phyloP scores from a whole-genome alignment of 2,797 vertebrate genomes.

The Apodemus agrarius region DNA sequence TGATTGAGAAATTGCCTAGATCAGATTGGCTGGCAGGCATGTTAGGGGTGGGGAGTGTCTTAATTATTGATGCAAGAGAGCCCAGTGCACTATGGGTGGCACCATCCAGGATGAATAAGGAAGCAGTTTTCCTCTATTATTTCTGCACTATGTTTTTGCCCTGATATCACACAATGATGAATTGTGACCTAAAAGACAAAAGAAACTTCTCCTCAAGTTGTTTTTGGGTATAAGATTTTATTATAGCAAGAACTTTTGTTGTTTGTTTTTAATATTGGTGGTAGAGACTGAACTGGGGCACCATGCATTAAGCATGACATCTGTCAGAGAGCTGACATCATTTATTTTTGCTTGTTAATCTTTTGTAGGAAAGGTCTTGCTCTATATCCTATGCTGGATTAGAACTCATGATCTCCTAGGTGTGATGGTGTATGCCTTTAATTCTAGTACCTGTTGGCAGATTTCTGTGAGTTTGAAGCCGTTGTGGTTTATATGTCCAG shows the following conservation, averaged over 20 bases:
- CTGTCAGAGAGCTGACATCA: background rate
- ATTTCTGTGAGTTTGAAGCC: background rate
- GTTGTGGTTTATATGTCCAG: background rate
- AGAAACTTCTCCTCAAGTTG: background rate
- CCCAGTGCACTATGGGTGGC: too few relatives aligned
- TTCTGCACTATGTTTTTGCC: background rate
- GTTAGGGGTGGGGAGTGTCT: background rate
- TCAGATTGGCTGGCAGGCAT: background rate
- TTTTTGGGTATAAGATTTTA: background rate
- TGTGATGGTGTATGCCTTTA: too few relatives aligned
- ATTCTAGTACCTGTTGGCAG: too few relatives aligned
- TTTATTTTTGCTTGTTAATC: background rate
- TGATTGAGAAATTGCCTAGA: background rate
- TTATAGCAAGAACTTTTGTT: background rate
- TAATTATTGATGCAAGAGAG: background rate
- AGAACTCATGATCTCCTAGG: background rate
- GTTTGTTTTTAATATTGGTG: background rate
- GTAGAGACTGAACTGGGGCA: background rate
- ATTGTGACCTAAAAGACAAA: background rate
- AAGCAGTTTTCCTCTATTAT: background rate
- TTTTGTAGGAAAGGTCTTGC: background rate
- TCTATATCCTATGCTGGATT: background rate
- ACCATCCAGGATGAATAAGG: background rate
- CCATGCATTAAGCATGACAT: background rate
- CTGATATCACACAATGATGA: background rate